Conservation (phyloP, 2,797 vertebrate genomes). For the Anas acuta region DNA sequence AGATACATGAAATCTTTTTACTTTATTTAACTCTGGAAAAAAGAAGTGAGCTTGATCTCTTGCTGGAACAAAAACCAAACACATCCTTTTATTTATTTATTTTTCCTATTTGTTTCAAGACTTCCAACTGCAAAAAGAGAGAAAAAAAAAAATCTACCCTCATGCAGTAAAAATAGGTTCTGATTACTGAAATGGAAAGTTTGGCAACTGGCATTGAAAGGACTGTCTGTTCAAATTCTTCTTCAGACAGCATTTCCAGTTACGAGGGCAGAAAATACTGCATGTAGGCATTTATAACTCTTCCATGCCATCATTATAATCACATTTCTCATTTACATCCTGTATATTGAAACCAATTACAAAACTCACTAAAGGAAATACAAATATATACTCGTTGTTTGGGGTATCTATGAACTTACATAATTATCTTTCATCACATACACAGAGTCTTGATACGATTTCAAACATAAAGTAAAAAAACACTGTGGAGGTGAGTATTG, state of each 20-base stretch:
- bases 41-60: not conserved
- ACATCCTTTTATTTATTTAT: not conserved
- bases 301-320: not conserved
- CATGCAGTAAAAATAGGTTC: not conserved
- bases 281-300: not conserved
- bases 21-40: not conserved
- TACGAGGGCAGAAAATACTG: not conserved
- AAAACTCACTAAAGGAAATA: not conserved
- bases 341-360: not conserved
- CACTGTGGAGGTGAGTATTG: not conserved
- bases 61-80: not conserved
- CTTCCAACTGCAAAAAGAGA: not conserved
- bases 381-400: not conserved
- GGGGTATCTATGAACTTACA: not conserved
- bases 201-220: not conserved
- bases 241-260: not conserved
- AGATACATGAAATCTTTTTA: not conserved
- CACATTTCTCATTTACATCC: not conserved
- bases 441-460: not conserved
- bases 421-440: not conserved
- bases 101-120: not conserved
- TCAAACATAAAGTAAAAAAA: not conserved
- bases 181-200: not conserved
- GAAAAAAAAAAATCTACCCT: not conserved
- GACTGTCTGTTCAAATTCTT: not conserved